phyloP scores from a whole-genome alignment of 2,888 invertebrate species.

The Scelioninae gen. 2 region DNA sequence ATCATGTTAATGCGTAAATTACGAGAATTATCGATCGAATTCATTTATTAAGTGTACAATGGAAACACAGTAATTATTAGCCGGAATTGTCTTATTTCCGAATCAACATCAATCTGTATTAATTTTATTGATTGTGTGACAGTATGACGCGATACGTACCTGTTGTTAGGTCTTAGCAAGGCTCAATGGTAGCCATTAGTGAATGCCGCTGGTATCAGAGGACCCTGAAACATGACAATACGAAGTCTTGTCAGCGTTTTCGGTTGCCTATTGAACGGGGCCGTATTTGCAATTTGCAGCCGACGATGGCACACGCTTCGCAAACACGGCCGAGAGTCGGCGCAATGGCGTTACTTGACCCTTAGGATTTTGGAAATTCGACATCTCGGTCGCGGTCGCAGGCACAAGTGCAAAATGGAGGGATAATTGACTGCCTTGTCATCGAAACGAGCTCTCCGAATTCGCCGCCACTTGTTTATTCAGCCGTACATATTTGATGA shows the following conservation, averaged over 20 bases:
- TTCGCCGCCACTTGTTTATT: conserved; percentile 48
- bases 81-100: conserved; percentile 48
- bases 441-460: conserved; percentile 44
- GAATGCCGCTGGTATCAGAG: conserved; percentile 98
- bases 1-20: conserved; percentile 20
- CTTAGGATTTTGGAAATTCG: conserved; percentile 75
- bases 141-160: conserved; percentile 67
- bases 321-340: conserved; percentile 66
- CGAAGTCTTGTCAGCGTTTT: conserved; percentile 60
- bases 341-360: conserved; percentile 80
- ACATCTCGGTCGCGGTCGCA: conserved; percentile 41
- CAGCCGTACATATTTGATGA: conserved; percentile 43
- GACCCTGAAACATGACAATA: conserved; percentile 85
- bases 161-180: conserved; percentile 74
- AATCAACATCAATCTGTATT: conserved; percentile 55
- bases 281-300: conserved; percentile 56
- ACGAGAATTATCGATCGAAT: conserved; percentile 20
- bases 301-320: conserved; percentile 39
- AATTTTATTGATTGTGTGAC: conserved; percentile 54
- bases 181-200: conserved; percentile 98
- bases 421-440: conserved; percentile 53
- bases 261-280: conserved; percentile 54
- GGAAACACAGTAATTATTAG: conserved; percentile 43
- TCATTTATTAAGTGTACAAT: conserved; percentile 35
- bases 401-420: conserved; percentile 47